A percentile compares a stretch with the other conserved stretches of the same genome.
phyloP scores from a whole-genome alignment of 2,113 vertebrate species.

The Hipposideros armiger region DNA sequence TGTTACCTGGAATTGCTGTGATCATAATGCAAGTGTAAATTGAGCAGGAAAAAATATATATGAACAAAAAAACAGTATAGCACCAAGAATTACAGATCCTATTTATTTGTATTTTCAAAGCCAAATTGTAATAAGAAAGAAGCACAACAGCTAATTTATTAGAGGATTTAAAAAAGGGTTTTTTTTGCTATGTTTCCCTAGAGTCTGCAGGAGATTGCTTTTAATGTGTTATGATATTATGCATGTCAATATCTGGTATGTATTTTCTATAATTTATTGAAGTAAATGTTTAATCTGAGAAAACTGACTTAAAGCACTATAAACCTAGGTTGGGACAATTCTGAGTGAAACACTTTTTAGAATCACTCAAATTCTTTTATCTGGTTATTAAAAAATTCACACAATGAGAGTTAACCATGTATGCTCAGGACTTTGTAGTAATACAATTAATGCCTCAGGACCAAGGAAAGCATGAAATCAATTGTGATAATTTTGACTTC shows the following conservation, averaged over 20 bases:
- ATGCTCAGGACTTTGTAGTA: neutral
- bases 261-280: neutral
- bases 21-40: neutral
- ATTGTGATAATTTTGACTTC: neutral
- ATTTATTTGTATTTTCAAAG: constrained; percentile 28
- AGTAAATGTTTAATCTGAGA: neutral
- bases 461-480: neutral
- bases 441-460: neutral
- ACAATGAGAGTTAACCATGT: neutral
- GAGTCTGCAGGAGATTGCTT: neutral
- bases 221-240: neutral
- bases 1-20: neutral
- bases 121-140: neutral
- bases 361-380: neutral
- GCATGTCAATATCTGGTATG: neutral
- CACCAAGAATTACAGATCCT: neutral
- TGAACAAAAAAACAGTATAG: neutral
- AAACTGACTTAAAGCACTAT: neutral
- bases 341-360: neutral
- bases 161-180: neutral
- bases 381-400: neutral
- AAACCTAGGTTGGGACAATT: neutral
- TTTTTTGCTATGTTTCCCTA: neutral
- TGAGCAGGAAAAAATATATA: neutral
- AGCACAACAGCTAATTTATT: neutral